A percentile compares a stretch with the other conserved stretches of the same genome.
phyloP scores from a whole-genome alignment of 2,113 vertebrate species.

The Cisticola juncidis region DNA sequence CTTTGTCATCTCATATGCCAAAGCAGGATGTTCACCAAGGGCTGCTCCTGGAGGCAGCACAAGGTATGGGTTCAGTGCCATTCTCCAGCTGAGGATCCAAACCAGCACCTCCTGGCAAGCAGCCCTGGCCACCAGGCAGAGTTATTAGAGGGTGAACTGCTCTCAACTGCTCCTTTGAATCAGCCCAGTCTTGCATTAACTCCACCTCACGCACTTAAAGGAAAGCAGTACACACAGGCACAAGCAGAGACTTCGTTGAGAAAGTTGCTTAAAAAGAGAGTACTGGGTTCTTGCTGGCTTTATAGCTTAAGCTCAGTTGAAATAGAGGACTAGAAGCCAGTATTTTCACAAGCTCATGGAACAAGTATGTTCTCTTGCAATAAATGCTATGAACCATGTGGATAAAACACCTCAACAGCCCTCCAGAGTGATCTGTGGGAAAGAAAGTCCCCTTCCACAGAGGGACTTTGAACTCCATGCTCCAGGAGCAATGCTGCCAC shows the following conservation, averaged over 20 bases:
- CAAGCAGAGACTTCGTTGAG: fast-evolving
- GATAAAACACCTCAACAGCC: background rate
- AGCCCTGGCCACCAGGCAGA: background rate
- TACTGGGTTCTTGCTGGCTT: background rate
- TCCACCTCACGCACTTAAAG: background rate
- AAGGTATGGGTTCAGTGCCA: background rate
- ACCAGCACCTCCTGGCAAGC: background rate
- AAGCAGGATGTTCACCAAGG: background rate
- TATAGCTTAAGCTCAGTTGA: background rate
- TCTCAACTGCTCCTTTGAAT: background rate
- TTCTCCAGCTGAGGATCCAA: background rate
- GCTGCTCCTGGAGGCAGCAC: background rate
- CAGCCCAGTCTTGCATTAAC: background rate
- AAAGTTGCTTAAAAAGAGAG: background rate
- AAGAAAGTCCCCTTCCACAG: background rate
- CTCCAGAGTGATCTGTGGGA: background rate
- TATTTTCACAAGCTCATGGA: background rate
- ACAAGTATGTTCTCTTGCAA: background rate
- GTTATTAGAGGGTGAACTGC: background rate
- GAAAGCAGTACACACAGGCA: background rate
- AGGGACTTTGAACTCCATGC: background rate
- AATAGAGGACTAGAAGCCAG: background rate
- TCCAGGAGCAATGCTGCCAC: fast-evolving
- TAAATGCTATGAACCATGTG: fast-evolving
- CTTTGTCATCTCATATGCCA: fast-evolving